Evolutionary conservation across 1,140 invertebrate species (phyloP), one percentile per base, ranked within the genome.

Genomic region (Acromyrmex heyeri): DNA sequence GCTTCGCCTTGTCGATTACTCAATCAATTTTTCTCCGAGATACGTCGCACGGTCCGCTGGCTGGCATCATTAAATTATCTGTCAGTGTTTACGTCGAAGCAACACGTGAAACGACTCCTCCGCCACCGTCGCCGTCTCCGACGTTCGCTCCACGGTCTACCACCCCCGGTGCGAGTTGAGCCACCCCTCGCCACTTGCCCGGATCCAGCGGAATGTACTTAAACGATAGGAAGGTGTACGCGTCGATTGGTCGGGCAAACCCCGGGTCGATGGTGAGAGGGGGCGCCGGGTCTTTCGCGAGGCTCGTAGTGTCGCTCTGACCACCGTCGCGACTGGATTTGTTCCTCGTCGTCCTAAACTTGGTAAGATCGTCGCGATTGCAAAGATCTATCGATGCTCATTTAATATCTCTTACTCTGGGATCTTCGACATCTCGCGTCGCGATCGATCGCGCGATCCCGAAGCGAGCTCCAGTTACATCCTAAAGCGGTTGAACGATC

Each of bases 291-390:
- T 90, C 87, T 83, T 67, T 70, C 64, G 72, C 88, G 81, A 90
- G 72, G 81, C 86, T 92, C 87, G 87, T 91, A 93, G 93, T 93
- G 87, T 85, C 88, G 87, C 87, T 89, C 89, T 86, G 92, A 91
- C 89, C 78, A 85, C 85, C 87, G 88, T 87, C 90, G 88, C 67
- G 90, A 59, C 34, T 64, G 73, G 82, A 10, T 44, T 34, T 48
- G 14, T 12, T 79, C 50, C 16, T 50, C 64, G 18, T 57, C 65
- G 64, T 57, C 64, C 27, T 81, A 30, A 27, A 38, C 75, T 53
- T 27, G 57, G 12, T 27, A 64, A 65, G 57, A 38, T 50, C 59
- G 38, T 16, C 75, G 57, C 59, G 59, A 64, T 77, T 27, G 61
- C 12, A 5, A 27, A 38, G 30, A 44, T 38, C 18, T 6, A 64